Percentiles rank a stretch among this genome's conserved stretches.
phyloP scores from a whole-genome alignment of 1,140 invertebrate genomes.

The Drosophila ficusphila region DNA sequence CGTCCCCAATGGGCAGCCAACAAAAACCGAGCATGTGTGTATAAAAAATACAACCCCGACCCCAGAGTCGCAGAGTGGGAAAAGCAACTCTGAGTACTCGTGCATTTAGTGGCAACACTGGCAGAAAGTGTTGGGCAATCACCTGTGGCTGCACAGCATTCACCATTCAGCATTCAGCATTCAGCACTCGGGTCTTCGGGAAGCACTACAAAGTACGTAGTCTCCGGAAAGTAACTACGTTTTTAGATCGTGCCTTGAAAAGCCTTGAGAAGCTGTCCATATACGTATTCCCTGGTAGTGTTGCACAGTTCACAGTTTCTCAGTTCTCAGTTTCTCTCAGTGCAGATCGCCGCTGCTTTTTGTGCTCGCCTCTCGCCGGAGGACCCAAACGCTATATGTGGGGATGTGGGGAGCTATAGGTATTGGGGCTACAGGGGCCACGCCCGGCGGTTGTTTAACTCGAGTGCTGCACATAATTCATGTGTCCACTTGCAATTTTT shows the following conservation, averaged over 20 bases:
- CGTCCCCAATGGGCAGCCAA: conserved; percentile 79
- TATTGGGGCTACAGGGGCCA: conserved; percentile 38
- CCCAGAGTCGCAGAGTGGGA: conserved; percentile 29
- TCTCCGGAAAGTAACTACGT: no score
- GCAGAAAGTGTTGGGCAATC: neutral
- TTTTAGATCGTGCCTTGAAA: no score
- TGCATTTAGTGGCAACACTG: conserved; percentile 68
- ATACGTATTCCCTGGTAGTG: no score
- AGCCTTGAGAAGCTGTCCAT: no score
- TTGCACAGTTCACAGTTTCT: no score
- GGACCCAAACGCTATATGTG: conserved; percentile 4
- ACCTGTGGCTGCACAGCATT: conserved; percentile 3
- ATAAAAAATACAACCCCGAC: conserved; percentile 56
- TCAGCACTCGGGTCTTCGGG: no score
- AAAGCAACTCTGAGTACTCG: conserved; percentile 60
- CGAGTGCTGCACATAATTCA: conserved; percentile 82
- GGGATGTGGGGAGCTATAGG: conserved; percentile 8
- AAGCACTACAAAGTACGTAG: no score
- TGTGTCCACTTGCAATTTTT: conserved; percentile 82
- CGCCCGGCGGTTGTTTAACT: conserved; percentile 79
- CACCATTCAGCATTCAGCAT: no score
- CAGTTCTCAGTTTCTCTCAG: neutral
- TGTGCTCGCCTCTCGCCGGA: conserved; percentile 60
- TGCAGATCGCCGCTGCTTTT: conserved; percentile 50
- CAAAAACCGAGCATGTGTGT: conserved; percentile 71